These are phyloP conservation scores for Hypothenemus hampei DNA, from an alignment of 1,140 invertebrate genomes.

Conservation along the genomic window DNA sequence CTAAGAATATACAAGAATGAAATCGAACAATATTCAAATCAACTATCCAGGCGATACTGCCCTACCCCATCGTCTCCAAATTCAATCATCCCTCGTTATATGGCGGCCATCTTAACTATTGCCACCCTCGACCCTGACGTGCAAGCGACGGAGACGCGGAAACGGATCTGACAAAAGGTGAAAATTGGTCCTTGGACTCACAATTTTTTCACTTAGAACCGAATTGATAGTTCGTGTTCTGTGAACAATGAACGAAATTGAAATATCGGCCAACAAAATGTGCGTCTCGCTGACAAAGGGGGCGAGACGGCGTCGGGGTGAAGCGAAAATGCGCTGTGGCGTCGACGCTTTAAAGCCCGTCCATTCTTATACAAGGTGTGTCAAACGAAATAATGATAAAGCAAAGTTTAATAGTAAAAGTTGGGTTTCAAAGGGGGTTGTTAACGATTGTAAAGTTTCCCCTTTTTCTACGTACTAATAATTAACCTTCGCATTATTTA, in stretches of 20 bases:
- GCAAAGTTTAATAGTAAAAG: too few relatives aligned
- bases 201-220: too few relatives aligned
- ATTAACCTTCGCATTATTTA: too few relatives aligned
- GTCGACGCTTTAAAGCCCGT: constrained; percentile 11
- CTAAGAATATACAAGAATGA: too few relatives aligned
- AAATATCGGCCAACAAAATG: constrained; percentile 20
- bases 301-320: background rate
- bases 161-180: background rate
- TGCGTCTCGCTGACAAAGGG: constrained; percentile 2
- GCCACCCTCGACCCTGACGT: background rate
- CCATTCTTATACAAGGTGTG: too few relatives aligned
- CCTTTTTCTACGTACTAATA: too few relatives aligned
- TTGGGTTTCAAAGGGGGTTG: too few relatives aligned
- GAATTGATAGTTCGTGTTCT: background rate
- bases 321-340: constrained; percentile 2
- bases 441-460: too few relatives aligned
- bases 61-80: constrained; percentile 10
- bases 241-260: constrained; percentile 20
- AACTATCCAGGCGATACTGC: constrained; percentile 8
- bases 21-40: constrained; percentile 1
- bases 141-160: background rate
- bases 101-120: constrained; percentile 16
- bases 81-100: background rate
- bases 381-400: too few relatives aligned
- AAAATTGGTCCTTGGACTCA: too few relatives aligned